Conservation (phyloP, 37 sponge, comb jelly and placozoan genomes). For the Chondrilla cf. caribensis region DNA sequence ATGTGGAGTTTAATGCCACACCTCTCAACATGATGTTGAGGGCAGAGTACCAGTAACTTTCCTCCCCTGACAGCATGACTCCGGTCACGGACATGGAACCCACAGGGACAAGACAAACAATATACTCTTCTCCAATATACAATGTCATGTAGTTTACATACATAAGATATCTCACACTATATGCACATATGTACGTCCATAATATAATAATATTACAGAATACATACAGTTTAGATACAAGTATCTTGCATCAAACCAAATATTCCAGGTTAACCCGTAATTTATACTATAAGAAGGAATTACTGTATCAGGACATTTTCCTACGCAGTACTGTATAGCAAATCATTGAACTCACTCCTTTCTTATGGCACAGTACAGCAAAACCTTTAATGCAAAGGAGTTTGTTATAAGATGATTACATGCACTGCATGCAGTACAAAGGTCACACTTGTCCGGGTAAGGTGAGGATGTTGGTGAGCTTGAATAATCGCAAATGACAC, state of each 20-base stretch:
- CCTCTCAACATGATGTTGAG: conserved; percentile 44
- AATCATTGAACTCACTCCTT: too few species aligned
- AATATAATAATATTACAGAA: too few species aligned
- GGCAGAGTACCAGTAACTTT: conserved; percentile 26
- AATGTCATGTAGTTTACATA: neutral
- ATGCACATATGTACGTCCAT: neutral
- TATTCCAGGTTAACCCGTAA: too few species aligned
- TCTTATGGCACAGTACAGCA: too few species aligned
- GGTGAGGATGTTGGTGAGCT: conserved; percentile 24
- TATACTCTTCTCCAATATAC: neutral
- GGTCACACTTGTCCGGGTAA: conserved; percentile 29
- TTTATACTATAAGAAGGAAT: too few species aligned
- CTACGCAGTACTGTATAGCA: too few species aligned
- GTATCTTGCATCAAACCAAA: too few species aligned
- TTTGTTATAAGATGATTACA: too few species aligned
- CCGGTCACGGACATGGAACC: neutral
- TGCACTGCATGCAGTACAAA: neutral
- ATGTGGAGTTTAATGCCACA: neutral
- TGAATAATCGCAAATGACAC: conserved; percentile 23
- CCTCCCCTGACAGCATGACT: neutral
- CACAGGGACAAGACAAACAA: neutral
- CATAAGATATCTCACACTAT: neutral
- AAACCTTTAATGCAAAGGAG: too few species aligned
- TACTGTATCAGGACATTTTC: too few species aligned
- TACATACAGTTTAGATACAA: neutral